Base-by-base conservation (phyloP, 2,113 vertebrate genomes). In the Eonycteris spelaea region DNA sequence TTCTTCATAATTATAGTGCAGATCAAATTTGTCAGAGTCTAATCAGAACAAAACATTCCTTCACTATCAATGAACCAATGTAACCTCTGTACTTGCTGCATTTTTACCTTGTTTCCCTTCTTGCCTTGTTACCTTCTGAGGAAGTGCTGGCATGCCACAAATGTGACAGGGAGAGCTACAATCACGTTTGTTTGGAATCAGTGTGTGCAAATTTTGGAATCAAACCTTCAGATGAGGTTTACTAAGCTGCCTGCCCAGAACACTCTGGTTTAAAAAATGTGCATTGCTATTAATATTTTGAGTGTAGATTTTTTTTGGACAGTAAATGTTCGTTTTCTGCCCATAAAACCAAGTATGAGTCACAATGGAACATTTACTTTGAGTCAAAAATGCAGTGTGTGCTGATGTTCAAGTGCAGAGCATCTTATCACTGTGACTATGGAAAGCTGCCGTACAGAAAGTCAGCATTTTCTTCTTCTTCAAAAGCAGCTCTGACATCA, bases 251-350 rank as follows among this genome's bases (percentile, higher is more conserved):
- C 82, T 97, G 93, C 67, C 95, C 96, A 97, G 95, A 96, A 8
- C 9, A 93, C 65, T 95, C 71, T 85, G 43, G 35, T 95, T 95
- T 95, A 93, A 98, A 94, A 61, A 67, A 26, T 80, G 67, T 93
- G 33, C 40, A 92, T 95, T 93, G 95, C 90, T 95, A 96, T 91
- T 95, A 96, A 93, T 97, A 98, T 86, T 85, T 80, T 96, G 84
- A 95, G 74, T 90, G 84, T 33, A 92, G 95, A 97, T 96, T 97
- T 96, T 96, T 97, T 98, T 97, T 88, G 95, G 92, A 97, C 48
- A 96, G 51, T 77, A 86, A 98, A 91, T 12, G 68, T 38, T 91
- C 68, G 79, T 84, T 83, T 97, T 87, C 95, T 97, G 95, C 92
- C 96, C 92, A 45, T 68, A 89, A 98, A 98, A 98, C 87, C 59